A percentile compares a stretch with the other conserved stretches of the same genome.
Evolutionary conservation across 2,797 vertebrate species (phyloP).

Genomic region (Coendou prehensilis): DNA sequence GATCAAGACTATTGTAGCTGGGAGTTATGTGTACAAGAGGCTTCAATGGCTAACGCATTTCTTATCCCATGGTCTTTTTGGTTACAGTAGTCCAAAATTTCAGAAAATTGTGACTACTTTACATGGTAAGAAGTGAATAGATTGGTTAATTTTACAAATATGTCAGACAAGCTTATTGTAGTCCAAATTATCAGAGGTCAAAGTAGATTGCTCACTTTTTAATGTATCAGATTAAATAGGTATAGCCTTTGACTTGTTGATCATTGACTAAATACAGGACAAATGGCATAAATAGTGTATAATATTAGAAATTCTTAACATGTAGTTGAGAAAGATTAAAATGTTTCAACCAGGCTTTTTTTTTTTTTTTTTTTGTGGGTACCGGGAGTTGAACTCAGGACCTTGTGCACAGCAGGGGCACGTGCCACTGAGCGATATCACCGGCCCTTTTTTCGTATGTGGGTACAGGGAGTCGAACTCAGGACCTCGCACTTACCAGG

Average conservation of each 20-base stretch:
- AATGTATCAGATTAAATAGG: not conserved
- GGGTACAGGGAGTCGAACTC: no score
- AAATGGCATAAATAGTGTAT: not conserved
- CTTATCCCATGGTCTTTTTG: not conserved
- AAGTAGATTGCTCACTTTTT: conserved; percentile 1
- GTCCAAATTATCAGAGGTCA: not conserved
- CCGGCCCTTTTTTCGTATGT: no score
- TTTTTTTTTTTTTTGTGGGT: no score
- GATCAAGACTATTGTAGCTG: not conserved
- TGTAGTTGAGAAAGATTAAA: conserved; percentile 43
- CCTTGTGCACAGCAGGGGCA: no score
- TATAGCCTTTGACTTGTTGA: conserved; percentile 48
- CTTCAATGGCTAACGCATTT: not conserved
- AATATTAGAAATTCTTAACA: not conserved
- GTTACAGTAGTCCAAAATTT: not conserved
- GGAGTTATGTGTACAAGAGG: not conserved
- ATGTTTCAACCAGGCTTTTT: not conserved
- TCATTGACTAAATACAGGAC: not conserved
- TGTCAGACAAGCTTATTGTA: not conserved
- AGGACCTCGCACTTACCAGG: no score
- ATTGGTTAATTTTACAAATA: conserved; percentile 27
- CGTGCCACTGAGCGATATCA: no score
- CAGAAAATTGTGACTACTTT: conserved; percentile 10
- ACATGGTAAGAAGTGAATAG: not conserved
- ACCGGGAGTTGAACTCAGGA: no score